Base-by-base conservation (phyloP, 2,797 vertebrate genomes). In the Gadopsis bispinosus region DNA sequence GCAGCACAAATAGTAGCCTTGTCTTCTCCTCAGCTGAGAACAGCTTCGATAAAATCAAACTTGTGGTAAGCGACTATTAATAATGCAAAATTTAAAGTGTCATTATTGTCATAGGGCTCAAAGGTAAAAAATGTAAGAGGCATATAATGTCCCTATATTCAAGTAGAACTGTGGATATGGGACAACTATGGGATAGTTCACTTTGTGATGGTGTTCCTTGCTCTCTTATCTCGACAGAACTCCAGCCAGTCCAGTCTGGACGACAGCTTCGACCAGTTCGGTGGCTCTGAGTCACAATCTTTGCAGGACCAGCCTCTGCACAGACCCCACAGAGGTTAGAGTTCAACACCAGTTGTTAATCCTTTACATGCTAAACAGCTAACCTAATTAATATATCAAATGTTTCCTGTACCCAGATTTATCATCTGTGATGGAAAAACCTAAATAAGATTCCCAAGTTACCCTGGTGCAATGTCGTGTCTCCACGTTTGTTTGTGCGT, bases 171-270 rank as follows among this genome's bases (percentile, higher is more conserved):
- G 39, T 61, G 5, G 2, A 22, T 43, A 3, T 62, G 41, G 6
- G 6, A 62, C 31, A 16, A 37, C 14, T 19, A n/a, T 8, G 5
- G 5, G 13, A 26, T 50, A 0, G 29, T 17, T 1, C 3, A 10
- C 4, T 59, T 39, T 50, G 3, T 79, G 16, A 83, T 26, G 7
- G 3, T 10, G 8, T 37, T 33, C 13, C 10, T 37, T 48, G 12
- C n/a, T 59, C 6, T 66, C 4, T 48, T 16, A 11, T 35, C 45
- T 31, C 65, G 29, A 17, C 89, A 97, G 97, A 94, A 92, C 85
- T 95, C 90, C 1, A 96, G 95, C 68, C 95, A 92, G 70, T 95
- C 93, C 1, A 96, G 95, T 88, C 79, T 93, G 43, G 95, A 96
- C 0, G 94, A 95, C 60, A 86, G 92, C 83, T 93, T 87, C 1